Conservation (phyloP, 2,113 vertebrate species). For the Ornithorhynchus anatinus region DNA sequence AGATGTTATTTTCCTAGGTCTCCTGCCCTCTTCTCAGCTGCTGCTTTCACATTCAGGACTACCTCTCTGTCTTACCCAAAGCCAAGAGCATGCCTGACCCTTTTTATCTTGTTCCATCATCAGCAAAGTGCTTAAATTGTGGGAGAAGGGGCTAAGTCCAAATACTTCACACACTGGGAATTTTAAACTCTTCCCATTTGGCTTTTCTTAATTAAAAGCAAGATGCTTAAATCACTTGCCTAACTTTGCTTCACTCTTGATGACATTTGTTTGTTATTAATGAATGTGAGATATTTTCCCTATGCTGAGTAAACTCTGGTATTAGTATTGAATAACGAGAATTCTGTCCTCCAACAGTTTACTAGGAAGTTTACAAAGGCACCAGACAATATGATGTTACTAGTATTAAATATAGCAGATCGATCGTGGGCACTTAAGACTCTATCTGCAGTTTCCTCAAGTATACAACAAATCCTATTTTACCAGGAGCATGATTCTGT, state of each 20-base stretch:
- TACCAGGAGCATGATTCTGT: not conserved
- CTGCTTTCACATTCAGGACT: too few relatives aligned
- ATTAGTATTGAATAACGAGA: conserved; percentile 33
- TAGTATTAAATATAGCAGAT: conserved; percentile 59
- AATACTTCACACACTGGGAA: conserved; percentile 56
- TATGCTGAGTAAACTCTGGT: conserved; percentile 17
- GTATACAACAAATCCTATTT: not conserved
- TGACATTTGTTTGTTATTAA: conserved; percentile 54
- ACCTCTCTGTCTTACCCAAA: too few relatives aligned
- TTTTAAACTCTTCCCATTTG: conserved; percentile 63
- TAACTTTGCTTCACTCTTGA: conserved; percentile 50
- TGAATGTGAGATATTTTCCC: conserved; percentile 50
- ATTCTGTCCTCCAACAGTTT: conserved; percentile 47
- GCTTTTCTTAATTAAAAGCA: conserved; percentile 76
- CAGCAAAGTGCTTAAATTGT: conserved; percentile 21
- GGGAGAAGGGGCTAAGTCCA: not conserved
- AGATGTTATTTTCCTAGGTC: too few relatives aligned
- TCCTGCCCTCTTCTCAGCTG: too few relatives aligned
- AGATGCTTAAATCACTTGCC: conserved; percentile 70
- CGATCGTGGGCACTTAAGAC: conserved; percentile 47
- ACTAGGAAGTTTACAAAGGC: conserved; percentile 49
- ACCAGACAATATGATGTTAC: conserved; percentile 40
- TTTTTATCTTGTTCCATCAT: not conserved
- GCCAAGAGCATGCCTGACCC: too few relatives aligned
- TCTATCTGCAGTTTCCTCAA: conserved; percentile 22